Conservation (phyloP, 2,797 vertebrate genomes). For the Macropus fuliginosus region DNA sequence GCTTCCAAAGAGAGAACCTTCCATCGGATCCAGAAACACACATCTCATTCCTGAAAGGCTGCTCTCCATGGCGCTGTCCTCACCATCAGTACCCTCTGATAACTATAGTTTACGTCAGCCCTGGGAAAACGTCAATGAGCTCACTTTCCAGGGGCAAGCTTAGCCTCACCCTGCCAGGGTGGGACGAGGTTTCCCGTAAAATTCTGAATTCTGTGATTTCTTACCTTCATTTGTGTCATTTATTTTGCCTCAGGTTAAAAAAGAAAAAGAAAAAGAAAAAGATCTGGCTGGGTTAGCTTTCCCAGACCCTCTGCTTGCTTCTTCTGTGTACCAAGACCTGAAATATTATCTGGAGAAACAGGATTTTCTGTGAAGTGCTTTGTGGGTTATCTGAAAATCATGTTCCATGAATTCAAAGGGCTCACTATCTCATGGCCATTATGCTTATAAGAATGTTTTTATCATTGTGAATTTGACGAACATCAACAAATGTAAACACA, state of each 20-base stretch:
- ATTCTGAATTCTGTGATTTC: not conserved
- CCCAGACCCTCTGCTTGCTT: not conserved
- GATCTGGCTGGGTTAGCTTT: not conserved
- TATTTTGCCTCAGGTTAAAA: not conserved
- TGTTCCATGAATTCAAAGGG: not conserved
- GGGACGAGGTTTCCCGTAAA: not conserved
- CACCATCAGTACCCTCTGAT: rapidly evolving
- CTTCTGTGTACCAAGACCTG: not conserved
- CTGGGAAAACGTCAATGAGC: not conserved
- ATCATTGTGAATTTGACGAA: not conserved
- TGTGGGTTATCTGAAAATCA: not conserved
- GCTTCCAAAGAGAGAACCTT: not conserved
- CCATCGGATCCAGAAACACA: not conserved
- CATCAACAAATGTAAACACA: not conserved
- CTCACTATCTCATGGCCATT: not conserved
- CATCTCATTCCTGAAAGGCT: not conserved
- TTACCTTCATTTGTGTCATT: not conserved
- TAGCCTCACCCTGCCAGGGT: not conserved
- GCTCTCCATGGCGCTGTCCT: not conserved
- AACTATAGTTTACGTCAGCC: not conserved
- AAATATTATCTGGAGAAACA: conserved; percentile 8
- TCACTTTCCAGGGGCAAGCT: not conserved
- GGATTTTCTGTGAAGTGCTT: not conserved
- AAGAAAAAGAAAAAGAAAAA: not conserved
- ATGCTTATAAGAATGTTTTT: not conserved